Evolutionary conservation across 2,797 vertebrate genomes (phyloP).

Genomic region (Gobionotothen gibberifrons): DNA sequence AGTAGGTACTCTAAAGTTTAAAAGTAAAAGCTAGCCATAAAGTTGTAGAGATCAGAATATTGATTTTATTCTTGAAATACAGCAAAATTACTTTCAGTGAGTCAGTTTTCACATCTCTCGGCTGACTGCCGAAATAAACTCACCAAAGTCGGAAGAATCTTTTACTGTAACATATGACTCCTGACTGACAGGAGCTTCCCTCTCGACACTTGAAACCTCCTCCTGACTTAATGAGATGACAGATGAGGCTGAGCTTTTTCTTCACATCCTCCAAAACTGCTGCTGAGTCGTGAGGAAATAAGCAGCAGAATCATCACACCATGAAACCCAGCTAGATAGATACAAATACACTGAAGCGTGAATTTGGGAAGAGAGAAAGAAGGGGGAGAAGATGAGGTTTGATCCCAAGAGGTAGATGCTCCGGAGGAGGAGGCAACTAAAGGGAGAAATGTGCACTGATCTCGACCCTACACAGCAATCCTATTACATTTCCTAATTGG

Average conservation of each 20-base stretch:
- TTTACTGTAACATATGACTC: constrained; percentile 22
- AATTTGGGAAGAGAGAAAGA: background rate
- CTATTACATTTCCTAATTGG: constrained; percentile 71
- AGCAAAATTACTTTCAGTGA: constrained; percentile 7
- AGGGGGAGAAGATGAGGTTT: constrained; percentile 16
- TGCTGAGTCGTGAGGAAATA: constrained; percentile 67
- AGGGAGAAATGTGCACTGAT: constrained; percentile 51
- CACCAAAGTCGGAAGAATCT: constrained; percentile 27
- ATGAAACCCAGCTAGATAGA: constrained; percentile 55
- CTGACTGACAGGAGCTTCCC: constrained; percentile 39
- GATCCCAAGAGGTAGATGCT: constrained; percentile 34
- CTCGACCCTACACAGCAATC: constrained; percentile 58
- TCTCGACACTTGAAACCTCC: constrained; percentile 26
- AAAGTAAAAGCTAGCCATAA: constrained; percentile 14
- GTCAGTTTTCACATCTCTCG: background rate
- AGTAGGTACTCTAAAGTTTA: constrained; percentile 15
- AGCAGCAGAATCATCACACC: constrained; percentile 49
- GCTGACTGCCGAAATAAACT: constrained; percentile 13
- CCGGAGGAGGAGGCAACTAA: background rate
- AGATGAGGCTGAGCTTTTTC: constrained; percentile 39
- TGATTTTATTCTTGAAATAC: constrained; percentile 29
- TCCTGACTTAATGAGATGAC: constrained; percentile 59
- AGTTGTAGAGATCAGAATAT: constrained; percentile 22
- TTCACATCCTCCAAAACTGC: constrained; percentile 52
- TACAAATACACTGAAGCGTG: constrained; percentile 28